Evolutionary conservation across 2,113 vertebrate genomes (phyloP).

Genomic region (Lepus americanus): DNA sequence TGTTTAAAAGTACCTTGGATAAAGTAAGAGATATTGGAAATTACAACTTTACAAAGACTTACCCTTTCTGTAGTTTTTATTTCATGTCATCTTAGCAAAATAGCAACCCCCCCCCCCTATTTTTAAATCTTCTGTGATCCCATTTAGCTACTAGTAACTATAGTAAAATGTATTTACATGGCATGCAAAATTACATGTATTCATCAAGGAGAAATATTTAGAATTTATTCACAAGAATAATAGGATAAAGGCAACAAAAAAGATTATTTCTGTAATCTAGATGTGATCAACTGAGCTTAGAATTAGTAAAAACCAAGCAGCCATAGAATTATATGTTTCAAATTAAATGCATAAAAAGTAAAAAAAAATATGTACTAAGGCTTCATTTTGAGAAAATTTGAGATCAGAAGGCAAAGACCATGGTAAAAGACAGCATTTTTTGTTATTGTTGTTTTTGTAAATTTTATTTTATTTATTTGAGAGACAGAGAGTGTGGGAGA

Average conservation of each 20-base stretch:
- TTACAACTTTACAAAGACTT: conserved; percentile 42
- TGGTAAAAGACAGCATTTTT: background rate
- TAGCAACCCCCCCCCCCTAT: background rate
- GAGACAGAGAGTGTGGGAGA: no score
- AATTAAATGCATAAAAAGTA: conserved; percentile 52
- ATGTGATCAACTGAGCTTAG: conserved; percentile 48
- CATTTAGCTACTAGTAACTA: conserved; percentile 29
- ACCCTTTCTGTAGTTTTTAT: conserved; percentile 61
- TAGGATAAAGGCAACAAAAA: conserved; percentile 37
- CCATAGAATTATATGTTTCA: conserved; percentile 47
- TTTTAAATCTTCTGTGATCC: background rate
- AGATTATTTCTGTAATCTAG: conserved; percentile 51
- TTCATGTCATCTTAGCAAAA: conserved; percentile 68
- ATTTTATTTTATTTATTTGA: no score
- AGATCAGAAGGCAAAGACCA: conserved; percentile 41
- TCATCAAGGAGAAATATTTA: conserved; percentile 50
- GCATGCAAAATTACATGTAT: conserved; percentile 52
- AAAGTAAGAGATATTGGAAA: conserved; percentile 70
- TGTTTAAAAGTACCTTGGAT: conserved; percentile 38
- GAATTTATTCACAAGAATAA: conserved; percentile 51
- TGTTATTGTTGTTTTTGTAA: background rate
- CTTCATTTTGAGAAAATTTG: conserved; percentile 42
- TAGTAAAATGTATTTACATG: conserved; percentile 16
- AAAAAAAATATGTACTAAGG: background rate
- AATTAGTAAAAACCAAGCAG: conserved; percentile 58